These are phyloP conservation scores for Nomada hirtipes DNA, from an alignment of 2,888 invertebrate genomes.

Conservation along the genomic window DNA sequence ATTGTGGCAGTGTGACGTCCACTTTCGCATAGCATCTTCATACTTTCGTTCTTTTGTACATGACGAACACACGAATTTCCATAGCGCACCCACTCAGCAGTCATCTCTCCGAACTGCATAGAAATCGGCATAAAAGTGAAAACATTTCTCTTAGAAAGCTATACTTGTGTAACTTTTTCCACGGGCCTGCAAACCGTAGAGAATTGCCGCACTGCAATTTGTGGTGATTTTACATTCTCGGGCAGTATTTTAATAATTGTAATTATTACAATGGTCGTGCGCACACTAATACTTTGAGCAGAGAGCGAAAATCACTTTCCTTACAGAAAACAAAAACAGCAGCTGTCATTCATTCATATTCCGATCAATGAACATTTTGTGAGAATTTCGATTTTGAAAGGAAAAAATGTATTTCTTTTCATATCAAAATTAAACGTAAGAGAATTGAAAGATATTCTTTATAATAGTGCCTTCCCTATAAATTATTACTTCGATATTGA, in stretches of 20 bases:
- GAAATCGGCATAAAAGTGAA: slow-evolving; percentile 69
- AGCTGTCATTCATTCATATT: neutral
- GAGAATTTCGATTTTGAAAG: too few species aligned
- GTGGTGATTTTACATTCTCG: slow-evolving; percentile 30
- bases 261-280: slow-evolving; percentile 8
- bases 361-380: too few species aligned
- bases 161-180: slow-evolving; percentile 60
- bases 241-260: slow-evolving; percentile 11
- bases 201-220: slow-evolving; percentile 32
- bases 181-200: slow-evolving; percentile 36
- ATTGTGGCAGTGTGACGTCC: neutral
- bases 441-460: too few species aligned
- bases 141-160: slow-evolving; percentile 71
- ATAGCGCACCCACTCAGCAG: slow-evolving; percentile 17
- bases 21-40: slow-evolving; percentile 6
- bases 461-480: too few species aligned
- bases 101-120: slow-evolving; percentile 58
- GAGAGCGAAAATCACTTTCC: neutral
- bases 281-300: neutral
- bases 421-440: too few species aligned
- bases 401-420: too few species aligned
- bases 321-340: neutral
- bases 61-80: slow-evolving; percentile 17
- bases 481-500: too few species aligned
- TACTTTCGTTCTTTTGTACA: slow-evolving; percentile 8